Base-by-base conservation (phyloP, 2,888 invertebrate species). In the Erebia epiphron region DNA sequence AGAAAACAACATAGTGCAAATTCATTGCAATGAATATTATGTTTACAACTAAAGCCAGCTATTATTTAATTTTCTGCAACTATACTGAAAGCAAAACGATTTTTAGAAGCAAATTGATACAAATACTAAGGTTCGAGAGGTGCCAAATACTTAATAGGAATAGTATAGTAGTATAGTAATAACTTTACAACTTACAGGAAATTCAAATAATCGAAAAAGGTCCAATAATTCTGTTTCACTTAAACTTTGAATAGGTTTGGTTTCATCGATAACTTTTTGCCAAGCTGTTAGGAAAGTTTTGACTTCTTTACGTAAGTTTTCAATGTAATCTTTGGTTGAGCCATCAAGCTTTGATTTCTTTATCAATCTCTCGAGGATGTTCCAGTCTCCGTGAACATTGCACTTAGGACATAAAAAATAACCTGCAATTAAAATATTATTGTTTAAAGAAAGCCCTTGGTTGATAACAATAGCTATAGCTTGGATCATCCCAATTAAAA, bases 331-430 rank as follows among this genome's bases (percentile, higher is more conserved):
- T 79, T 86, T 88, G 9, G 88, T 75, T 10, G 83, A 79, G 35
- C 83, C 65, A 76, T 90, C 92, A 14, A 87, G 56, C 79, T 89
- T 91, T 1, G 83, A 79, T 79, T 89, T 91, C 73, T 89, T 92
- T 1, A 95, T 80, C 69, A 94, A 84, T 73, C 92, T 91, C 79
- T 95, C 94, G 63, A 96, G 86, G 76, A 88, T 90, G 79, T 86
- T 92, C 95, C 97, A 96, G 35, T 95, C 92, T 3, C 96, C 96
- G 73, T 93, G 94, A n/a, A 94, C 86, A 83, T 95, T 95, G 81
- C 97, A 97, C 75, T 91, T 94, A 35, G 95, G 94, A 80, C 97
- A 97, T 64, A 95, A 81, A 81, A 96, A 97, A 78, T 95, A 95
- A 67, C 97, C 97, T 97, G 82, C 10, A 93, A 90, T 56, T 35